Conservation (phyloP, 2,797 vertebrate species). For the Myotis findleyi region DNA sequence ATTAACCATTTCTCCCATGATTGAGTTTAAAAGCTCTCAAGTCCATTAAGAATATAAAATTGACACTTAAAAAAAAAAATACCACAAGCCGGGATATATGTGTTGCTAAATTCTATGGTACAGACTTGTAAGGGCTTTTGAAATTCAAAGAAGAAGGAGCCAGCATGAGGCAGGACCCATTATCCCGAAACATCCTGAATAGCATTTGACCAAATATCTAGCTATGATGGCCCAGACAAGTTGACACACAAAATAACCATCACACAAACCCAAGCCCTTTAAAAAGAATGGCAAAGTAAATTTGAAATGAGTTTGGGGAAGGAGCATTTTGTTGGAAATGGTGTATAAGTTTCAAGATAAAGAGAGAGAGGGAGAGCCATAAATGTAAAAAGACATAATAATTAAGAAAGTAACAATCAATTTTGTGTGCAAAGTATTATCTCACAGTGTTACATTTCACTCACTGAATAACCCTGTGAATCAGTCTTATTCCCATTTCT, state of each 20-base stretch:
- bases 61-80: neutral
- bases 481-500: neutral
- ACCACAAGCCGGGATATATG: no score
- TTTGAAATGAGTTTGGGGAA: neutral
- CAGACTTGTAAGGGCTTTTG: neutral
- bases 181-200: neutral
- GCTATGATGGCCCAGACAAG: neutral
- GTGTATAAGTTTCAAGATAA: neutral
- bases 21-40: neutral
- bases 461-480: neutral
- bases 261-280: neutral
- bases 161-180: neutral
- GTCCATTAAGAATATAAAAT: conserved; percentile 22
- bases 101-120: neutral
- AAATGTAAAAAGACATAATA: neutral
- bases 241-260: neutral
- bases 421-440: neutral
- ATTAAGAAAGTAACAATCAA: neutral
- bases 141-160: neutral
- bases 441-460: neutral
- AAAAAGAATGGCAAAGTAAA: neutral
- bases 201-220: neutral
- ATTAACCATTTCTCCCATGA: neutral
- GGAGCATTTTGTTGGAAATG: neutral
- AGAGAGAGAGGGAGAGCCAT: neutral